Evolutionary conservation across 2,888 invertebrate species (phyloP), one percentile per base, ranked within the genome.

Genomic region (Orthosia gracilis): DNA sequence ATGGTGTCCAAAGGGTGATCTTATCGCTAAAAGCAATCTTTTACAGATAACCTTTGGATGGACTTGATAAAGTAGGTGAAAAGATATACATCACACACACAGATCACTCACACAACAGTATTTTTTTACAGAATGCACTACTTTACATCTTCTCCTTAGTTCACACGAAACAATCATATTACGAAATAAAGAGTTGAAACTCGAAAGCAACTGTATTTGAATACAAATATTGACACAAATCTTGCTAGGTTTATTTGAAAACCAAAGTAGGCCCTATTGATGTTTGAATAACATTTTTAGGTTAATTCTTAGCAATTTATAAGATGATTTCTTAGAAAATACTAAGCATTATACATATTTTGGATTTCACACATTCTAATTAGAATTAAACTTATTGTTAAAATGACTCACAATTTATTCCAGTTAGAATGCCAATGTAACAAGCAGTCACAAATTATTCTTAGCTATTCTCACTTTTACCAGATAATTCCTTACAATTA

Each of bases 141-240:
- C 40, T 40, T 9, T 40, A 40, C 40, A 40, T 52, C 23, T 23
- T 40, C 64, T 58, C 23, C 17, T 23, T 55, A 69, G 23, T 62
- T 72, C 57, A 61, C 62, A 67, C 4, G 3, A 57, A 69, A 66
- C 47, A 73, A 31, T 31, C 63, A 67, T n/a, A 69, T 68, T 26
- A 54, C 21, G 54, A 69, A 71, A 55, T 45, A 49, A 50, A 21
- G 67, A 68, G 54, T 67, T 73, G 61, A 76, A 81, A 73, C 57
- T 70, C 54, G 31, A 72, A 80, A 73, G 66, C 47, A 77, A 66
- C 65, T 64, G 15, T 73, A 67, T 65, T 82, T 80, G 59, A 64
- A 74, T 78, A 78, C 68, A 80, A 76, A 77, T 78, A 71, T 73
- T 86, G 83, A 84, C 83, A 83, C 82, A 72, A 83, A 85, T 82